Conservation (phyloP, 2,113 vertebrate genomes). For the Arvicanthis niloticus region DNA sequence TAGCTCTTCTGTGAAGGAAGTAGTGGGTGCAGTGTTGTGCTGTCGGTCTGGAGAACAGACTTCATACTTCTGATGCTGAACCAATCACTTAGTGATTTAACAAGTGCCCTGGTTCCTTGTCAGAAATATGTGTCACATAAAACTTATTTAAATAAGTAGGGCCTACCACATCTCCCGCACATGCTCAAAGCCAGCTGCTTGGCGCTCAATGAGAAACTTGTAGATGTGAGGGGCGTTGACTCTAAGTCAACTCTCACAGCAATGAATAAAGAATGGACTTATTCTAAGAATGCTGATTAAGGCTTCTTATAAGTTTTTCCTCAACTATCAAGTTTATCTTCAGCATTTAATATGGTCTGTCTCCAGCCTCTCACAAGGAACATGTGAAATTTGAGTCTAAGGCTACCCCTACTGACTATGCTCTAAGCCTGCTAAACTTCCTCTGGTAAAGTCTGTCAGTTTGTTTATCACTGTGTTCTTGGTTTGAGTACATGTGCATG, state of each 20-base stretch:
- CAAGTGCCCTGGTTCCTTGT: conserved; percentile 38
- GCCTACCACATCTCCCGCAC: neutral
- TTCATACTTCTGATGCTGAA: neutral
- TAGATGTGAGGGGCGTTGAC: neutral
- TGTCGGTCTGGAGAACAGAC: neutral
- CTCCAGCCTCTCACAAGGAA: neutral
- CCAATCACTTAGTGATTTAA: conserved; percentile 15
- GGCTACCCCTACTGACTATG: neutral
- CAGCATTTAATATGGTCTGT: neutral
- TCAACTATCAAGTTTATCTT: neutral
- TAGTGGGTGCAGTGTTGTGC: neutral
- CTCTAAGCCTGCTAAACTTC: neutral
- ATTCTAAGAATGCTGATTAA: neutral
- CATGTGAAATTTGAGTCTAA: neutral
- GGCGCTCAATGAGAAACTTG: neutral
- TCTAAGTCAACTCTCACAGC: neutral
- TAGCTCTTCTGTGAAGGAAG: neutral
- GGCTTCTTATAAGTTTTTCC: neutral
- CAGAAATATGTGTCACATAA: conserved; percentile 51
- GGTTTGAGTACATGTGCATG: neutral
- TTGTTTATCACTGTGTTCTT: neutral
- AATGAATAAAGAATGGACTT: neutral
- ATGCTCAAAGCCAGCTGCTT: neutral
- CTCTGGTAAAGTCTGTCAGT: conserved; percentile 30
- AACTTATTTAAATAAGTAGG: conserved; percentile 27